Evolutionary conservation across 2,113 vertebrate species (phyloP).

Genomic region (Danionella cerebrum): DNA sequence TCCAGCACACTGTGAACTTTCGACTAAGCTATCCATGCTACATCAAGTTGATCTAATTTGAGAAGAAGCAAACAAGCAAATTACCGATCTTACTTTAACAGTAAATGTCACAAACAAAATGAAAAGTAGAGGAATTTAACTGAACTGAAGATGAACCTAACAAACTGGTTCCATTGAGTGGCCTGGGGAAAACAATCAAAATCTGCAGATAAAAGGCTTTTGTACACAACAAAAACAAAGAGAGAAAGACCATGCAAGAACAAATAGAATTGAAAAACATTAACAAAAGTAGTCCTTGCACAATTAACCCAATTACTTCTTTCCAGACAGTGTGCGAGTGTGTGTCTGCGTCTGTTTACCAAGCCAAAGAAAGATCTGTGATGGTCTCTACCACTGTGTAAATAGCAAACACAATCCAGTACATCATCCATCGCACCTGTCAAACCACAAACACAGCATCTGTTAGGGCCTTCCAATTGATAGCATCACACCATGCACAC

Average conservation of each 20-base stretch:
- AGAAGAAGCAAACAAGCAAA: not conserved
- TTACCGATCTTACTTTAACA: not conserved
- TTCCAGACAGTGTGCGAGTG: not conserved
- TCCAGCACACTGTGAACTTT: not conserved
- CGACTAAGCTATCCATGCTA: not conserved
- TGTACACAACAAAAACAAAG: not conserved
- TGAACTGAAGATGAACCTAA: conserved; percentile 3
- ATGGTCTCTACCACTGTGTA: conserved; percentile 77
- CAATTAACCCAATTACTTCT: not conserved
- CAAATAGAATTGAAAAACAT: not conserved
- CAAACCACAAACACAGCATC: conserved; percentile 7
- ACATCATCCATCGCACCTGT: conserved; percentile 90
- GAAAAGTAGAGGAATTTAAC: not conserved
- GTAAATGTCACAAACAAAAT: not conserved
- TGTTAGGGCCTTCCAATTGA: too few species aligned
- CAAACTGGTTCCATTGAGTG: not conserved
- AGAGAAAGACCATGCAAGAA: not conserved
- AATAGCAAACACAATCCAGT: conserved; percentile 85
- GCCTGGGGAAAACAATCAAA: conserved; percentile 1
- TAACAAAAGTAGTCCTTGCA: too few species aligned
- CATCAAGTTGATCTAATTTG: not conserved
- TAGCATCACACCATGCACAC: not conserved
- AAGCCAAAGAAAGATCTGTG: conserved; percentile 73
- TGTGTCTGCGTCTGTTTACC: conserved; percentile 58
- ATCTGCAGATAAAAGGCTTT: conserved; percentile 8